Percentiles rank a stretch among this genome's conserved stretches.
Conservation (phyloP, 1,140 invertebrate genomes). For the Coptotermes formosanus region DNA sequence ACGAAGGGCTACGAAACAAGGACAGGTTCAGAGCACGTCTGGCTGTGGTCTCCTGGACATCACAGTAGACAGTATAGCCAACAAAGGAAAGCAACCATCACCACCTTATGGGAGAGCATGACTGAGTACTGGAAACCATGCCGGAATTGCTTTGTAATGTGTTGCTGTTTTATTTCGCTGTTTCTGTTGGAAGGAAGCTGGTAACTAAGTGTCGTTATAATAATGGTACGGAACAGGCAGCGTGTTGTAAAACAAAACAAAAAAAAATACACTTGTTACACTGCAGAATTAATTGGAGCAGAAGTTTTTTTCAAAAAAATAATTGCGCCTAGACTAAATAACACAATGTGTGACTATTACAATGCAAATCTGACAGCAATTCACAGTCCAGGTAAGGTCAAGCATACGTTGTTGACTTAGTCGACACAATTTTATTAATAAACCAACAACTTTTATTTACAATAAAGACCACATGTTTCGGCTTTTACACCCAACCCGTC, state of each 20-base stretch:
- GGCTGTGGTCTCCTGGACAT: background rate
- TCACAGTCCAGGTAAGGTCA: too few species aligned
- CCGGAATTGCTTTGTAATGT: background rate
- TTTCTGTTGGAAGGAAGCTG: background rate
- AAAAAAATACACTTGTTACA: background rate
- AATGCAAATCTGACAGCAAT: too few species aligned
- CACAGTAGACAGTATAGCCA: background rate
- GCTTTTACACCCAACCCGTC: too few species aligned
- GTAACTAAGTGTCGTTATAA: conserved; percentile 7
- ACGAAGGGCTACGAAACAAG: background rate
- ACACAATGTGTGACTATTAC: too few species aligned
- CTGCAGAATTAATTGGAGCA: background rate
- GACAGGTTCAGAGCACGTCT: background rate
- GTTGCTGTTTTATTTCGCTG: background rate
- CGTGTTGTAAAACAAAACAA: background rate
- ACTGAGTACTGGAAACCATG: background rate
- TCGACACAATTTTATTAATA: too few species aligned
- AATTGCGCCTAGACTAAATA: background rate
- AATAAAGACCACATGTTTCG: too few species aligned
- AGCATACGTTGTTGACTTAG: too few species aligned
- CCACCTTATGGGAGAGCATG: background rate
- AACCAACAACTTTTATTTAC: too few species aligned
- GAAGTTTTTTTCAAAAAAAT: background rate
- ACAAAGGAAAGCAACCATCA: background rate
- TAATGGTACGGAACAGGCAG: background rate